These are phyloP conservation scores for Connochaetes taurinus DNA, from an alignment of 2,113 vertebrate species.

Conservation along the genomic window DNA sequence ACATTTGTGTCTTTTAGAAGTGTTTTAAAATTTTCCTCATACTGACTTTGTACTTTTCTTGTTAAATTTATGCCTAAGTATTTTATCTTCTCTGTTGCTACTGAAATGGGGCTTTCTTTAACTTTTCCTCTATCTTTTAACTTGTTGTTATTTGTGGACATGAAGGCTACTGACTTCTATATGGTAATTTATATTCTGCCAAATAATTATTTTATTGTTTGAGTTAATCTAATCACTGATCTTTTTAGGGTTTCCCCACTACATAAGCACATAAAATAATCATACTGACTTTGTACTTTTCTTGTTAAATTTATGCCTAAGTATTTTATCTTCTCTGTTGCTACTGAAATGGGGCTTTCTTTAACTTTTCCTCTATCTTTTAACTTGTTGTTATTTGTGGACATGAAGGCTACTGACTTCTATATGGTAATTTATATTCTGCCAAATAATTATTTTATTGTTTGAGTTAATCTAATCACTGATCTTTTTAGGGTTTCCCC, in stretches of 20 bases:
- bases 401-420: background rate
- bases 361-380: background rate
- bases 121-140: background rate
- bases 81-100: background rate
- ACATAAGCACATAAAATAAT: background rate
- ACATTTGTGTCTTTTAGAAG: background rate
- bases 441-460: background rate
- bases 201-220: conserved; percentile 11
- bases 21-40: background rate
- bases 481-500: background rate
- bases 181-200: background rate
- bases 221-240: background rate
- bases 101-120: background rate
- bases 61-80: background rate
- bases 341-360: background rate
- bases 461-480: background rate
- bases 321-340: background rate
- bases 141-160: background rate
- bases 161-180: background rate
- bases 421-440: background rate
- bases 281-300: background rate
- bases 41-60: background rate
- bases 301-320: conserved; percentile 1
- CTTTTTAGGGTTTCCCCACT: background rate
- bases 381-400: background rate